Evolutionary conservation across 2,888 invertebrate genomes (phyloP), one percentile per base, ranked within the genome.

Genomic region (Tubiluchus corallicola): DNA sequence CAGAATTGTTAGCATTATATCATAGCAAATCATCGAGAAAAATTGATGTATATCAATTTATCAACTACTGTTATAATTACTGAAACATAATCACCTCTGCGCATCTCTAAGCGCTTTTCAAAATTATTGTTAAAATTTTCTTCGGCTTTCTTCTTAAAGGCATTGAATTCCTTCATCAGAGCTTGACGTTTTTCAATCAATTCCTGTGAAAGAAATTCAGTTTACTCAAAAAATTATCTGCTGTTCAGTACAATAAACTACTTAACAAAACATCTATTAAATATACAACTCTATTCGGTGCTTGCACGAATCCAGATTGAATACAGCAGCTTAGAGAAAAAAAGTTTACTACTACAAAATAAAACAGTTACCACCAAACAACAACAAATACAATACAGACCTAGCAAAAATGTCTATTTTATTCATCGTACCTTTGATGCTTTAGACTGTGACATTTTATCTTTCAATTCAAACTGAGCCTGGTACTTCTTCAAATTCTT

Each of bases 401-500:
- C n/a, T n/a, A n/a, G n/a, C n/a, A n/a, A n/a, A n/a, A 15, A n/a
- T 17, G 16, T 9, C 39, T 13, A 17, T n/a, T n/a, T n/a, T n/a
- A n/a, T n/a, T 2, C 3, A 16, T 45, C 53, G 50, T 57, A 72
- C 72, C 74, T 90, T 90, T 52, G 87, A 87, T 20, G 90, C 92
- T 59, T 84, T 83, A 49, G 78, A 84, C 64, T 82, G 75, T 45
- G 87, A 74, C 75, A 87, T 78, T 48, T 84, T 79, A 68, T 99
- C 98, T 68, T 96, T 90, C 58, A 81, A 80, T 65, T 96, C 94
- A 64, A 98, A 98, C 65, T 82, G 80, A 19, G 83, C 77, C 58
- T 87, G 85, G 71, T 87, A 94, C 63, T 88, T 90, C 73, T 96
- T 98, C 61, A 99, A 73, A 66, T 84, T 92, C 73, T 92, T 96